Evolutionary conservation across 1,140 invertebrate genomes (phyloP), one percentile per base, ranked within the genome.

Genomic region (Tenebrio molitor): DNA sequence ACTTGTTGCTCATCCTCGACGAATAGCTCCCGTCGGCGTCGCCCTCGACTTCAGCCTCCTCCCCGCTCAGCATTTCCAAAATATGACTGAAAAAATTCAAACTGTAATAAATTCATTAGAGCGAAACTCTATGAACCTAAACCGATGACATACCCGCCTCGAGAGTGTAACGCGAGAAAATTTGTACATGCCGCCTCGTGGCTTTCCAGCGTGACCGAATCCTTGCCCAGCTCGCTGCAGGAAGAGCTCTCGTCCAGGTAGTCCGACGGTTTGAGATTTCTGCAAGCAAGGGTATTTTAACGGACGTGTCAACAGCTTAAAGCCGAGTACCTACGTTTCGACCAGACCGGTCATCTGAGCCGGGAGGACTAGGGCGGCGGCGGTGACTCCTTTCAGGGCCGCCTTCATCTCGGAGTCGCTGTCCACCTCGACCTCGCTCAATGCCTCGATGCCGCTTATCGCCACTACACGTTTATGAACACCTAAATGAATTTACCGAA

Each of bases 1-100:
- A 96, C 84, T 97, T 96, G 69, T 93, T 95, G 39, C 94, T 95
- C 84, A 96, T 91, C 14, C 93, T 88, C 15, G 95, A 97, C 36
- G 94, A 96, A 78, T 94, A 92, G 72, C 91, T 93, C 0, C 92
- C 93, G 73, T 83, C 83, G n/a, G 74, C 80, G 44, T 82, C 79
- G 62, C 77, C 79, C 76, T 83, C 81, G 4, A 80, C 77, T 76
- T 90, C 89, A 69, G 89, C 88, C 79, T 93, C 92, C 68, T 91
- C 91, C 0, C 87, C 89, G 42, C 89, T 91, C 2, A 91, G 78
- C 74, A 92, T 87, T 73, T 92, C 91, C 46, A 85, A 84, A 36
- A 87, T 84, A 73, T 86, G 86, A n/a, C 84, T 81, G 36, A 65
- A 72, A 72, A 44, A 36, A 66, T 66, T 66, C 42, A 74, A 73